Conservation (phyloP, 2,113 vertebrate genomes). For the Atrichornis clamosus region DNA sequence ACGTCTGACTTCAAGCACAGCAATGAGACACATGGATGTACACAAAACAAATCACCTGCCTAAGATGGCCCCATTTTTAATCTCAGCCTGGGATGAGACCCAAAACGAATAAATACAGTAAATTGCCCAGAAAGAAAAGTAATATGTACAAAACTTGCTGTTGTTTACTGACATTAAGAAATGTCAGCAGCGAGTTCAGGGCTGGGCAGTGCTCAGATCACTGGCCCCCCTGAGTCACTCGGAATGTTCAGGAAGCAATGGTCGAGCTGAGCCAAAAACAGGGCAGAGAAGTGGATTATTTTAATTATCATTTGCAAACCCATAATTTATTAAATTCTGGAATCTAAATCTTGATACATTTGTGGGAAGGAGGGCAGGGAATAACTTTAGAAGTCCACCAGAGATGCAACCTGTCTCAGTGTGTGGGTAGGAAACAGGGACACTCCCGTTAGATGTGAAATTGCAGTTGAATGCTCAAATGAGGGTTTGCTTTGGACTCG, state of each 20-base stretch:
- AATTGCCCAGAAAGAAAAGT: background rate
- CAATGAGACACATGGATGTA: fast-evolving
- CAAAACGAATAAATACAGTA: background rate
- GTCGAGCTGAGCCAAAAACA: background rate
- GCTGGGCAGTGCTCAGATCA: background rate
- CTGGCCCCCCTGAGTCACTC: background rate
- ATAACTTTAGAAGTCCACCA: background rate
- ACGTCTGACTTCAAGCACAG: background rate
- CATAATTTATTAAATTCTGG: background rate
- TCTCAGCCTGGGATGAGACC: background rate
- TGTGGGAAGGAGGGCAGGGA: background rate
- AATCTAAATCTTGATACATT: background rate
- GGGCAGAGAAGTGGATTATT: background rate
- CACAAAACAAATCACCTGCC: background rate
- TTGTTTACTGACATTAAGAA: background rate
- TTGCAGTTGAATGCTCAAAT: background rate
- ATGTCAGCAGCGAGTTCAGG: background rate
- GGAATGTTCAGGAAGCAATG: fast-evolving
- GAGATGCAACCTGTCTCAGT: background rate
- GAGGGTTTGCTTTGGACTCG: background rate
- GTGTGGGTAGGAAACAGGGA: background rate
- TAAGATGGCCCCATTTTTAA: background rate
- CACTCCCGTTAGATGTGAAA: background rate
- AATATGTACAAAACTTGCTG: background rate
- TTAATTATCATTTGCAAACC: background rate